Evolutionary conservation across 2,113 vertebrate species (phyloP).

Genomic region (Eleginops maclovinus): DNA sequence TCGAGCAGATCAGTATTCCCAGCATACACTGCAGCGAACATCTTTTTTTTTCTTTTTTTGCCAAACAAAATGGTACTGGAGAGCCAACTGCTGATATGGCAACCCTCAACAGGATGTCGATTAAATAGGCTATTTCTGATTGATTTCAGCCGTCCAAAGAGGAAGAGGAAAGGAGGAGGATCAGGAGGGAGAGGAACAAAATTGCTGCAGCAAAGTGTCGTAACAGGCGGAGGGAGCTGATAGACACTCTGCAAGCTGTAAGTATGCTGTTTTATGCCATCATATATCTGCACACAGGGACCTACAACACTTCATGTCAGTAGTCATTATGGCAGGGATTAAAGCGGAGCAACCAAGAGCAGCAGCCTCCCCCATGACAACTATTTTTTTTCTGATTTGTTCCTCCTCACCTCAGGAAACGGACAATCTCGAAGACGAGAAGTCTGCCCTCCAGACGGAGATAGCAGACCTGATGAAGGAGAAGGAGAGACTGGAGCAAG

Average conservation of each 20-base stretch:
- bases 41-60: constrained; percentile 13
- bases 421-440: constrained; percentile 92
- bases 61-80: constrained; percentile 10
- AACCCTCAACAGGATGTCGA: constrained; percentile 21
- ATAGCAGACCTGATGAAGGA: constrained; percentile 93
- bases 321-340: constrained; percentile 10
- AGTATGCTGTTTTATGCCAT: constrained; percentile 68
- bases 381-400: neutral
- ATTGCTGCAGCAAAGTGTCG: constrained; percentile 98
- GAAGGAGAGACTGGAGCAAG: constrained; percentile 93
- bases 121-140: constrained; percentile 52
- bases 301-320: neutral
- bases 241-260: constrained; percentile 93
- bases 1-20: constrained; percentile 50
- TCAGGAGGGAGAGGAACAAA: constrained; percentile 97
- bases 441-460: constrained; percentile 89
- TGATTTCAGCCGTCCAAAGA: constrained; percentile 90
- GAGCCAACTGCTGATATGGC: constrained; percentile 50
- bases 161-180: constrained; percentile 93
- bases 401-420: constrained; percentile 87
- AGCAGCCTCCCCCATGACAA: neutral
- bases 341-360: neutral
- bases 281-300: neutral
- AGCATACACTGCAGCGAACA: constrained; percentile 39
- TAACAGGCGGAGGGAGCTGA: constrained; percentile 94